Conservation (phyloP, 2,113 vertebrate species). For the Paratilapia polleni region DNA sequence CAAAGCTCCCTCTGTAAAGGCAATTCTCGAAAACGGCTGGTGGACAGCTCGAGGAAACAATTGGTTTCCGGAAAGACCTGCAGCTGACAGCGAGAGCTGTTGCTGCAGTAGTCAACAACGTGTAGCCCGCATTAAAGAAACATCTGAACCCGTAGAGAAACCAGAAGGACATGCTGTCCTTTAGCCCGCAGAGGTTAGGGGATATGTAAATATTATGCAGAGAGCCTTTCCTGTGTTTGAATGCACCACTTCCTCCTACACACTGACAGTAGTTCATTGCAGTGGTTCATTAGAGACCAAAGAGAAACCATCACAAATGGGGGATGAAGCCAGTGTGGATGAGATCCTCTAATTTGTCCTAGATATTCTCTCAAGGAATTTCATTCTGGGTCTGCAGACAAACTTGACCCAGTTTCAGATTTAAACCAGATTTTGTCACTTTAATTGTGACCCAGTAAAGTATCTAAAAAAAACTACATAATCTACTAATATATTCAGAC, state of each 20-base stretch:
- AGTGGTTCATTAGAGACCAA: background rate
- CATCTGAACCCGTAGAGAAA: background rate
- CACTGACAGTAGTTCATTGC: background rate
- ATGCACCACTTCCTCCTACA: background rate
- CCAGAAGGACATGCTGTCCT: background rate
- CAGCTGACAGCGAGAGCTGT: conserved; percentile 1
- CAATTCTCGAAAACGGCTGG: background rate
- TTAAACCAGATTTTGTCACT: background rate
- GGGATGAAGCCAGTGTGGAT: background rate
- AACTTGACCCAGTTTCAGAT: background rate
- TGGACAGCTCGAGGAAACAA: background rate
- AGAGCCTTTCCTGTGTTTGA: background rate
- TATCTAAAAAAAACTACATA: background rate
- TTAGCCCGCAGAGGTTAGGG: background rate
- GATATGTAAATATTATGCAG: background rate
- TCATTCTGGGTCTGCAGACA: background rate
- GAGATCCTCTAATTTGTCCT: background rate
- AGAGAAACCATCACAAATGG: background rate
- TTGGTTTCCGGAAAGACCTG: conserved; percentile 6
- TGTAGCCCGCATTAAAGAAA: background rate
- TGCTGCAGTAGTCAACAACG: background rate
- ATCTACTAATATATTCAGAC: background rate
- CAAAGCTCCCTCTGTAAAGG: background rate
- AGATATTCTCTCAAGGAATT: background rate
- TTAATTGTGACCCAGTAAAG: background rate